phyloP scores from a whole-genome alignment of 2,113 vertebrate genomes.

The Struthidea cinerea region DNA sequence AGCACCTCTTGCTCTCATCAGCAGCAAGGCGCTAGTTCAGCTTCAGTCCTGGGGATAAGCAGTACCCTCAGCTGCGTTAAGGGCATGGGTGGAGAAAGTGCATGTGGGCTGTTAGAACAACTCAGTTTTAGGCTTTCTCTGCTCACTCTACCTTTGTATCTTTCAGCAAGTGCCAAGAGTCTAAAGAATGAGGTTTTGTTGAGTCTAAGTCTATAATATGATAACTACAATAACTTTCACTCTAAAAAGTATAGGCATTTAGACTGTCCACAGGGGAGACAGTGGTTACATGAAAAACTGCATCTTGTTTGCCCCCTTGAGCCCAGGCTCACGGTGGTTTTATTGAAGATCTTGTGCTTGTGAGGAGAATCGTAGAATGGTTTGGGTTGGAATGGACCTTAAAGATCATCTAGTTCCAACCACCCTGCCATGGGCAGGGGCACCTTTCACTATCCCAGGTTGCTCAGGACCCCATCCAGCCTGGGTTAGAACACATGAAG shows the following conservation, averaged over 20 bases:
- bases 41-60: not conserved
- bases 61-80: rapidly evolving
- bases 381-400: not conserved
- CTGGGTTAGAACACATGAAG: not conserved
- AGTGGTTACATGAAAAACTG: not conserved
- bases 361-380: not conserved
- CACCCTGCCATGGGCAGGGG: not conserved
- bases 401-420: not conserved
- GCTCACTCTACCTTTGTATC: not conserved
- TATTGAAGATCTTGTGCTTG: not conserved
- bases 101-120: not conserved
- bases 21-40: not conserved
- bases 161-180: not conserved
- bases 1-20: not conserved
- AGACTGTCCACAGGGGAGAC: not conserved
- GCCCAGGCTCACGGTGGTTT: not conserved
- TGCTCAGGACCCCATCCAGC: no score
- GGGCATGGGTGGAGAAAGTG: not conserved
- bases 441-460: not conserved
- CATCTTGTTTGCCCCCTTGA: not conserved
- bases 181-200: no score
- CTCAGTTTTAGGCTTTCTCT: not conserved
- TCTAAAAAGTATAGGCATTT: not conserved
- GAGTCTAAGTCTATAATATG: not conserved
- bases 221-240: not conserved